Evolutionary conservation across 2,888 invertebrate species (phyloP).

Genomic region (Lasioglossum morio): DNA sequence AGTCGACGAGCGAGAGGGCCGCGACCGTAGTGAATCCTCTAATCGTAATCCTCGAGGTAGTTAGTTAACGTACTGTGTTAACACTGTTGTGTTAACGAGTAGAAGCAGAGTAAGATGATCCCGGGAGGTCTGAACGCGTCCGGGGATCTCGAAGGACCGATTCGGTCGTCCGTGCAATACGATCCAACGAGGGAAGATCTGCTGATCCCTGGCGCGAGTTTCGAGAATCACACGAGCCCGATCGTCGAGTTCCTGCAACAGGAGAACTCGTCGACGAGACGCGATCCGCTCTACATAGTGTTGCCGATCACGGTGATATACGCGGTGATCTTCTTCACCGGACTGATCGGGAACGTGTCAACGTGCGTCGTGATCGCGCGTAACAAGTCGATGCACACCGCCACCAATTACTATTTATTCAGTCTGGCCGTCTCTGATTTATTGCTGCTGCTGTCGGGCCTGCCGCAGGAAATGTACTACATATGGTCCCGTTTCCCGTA

Average conservation of each 20-base stretch:
- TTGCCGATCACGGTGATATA: constrained; percentile 86
- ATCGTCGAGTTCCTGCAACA: constrained; percentile 36
- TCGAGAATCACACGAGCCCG: constrained; percentile 50
- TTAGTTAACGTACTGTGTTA: no score
- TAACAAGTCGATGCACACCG: constrained; percentile 89
- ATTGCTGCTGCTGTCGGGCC: constrained; percentile 86
- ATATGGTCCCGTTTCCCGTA: constrained; percentile 85
- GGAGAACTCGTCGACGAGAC: constrained; percentile 44
- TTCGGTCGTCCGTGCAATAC: not conserved
- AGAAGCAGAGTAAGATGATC: constrained; percentile 21
- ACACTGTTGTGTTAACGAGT: not conserved
- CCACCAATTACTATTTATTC: constrained; percentile 89
- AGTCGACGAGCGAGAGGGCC: not conserved
- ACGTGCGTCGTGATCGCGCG: constrained; percentile 88
- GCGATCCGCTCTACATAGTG: constrained; percentile 84
- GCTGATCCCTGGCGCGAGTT: not conserved
- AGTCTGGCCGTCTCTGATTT: constrained; percentile 89
- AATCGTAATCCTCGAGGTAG: not conserved
- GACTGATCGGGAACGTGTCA: constrained; percentile 87
- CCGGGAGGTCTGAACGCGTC: constrained; percentile 1
- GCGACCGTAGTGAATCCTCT: no score
- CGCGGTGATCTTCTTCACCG: constrained; percentile 86
- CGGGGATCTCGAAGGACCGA: not conserved
- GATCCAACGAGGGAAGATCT: not conserved
- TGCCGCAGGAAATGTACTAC: constrained; percentile 87